Conservation (phyloP, 35 echinoderm and acorn worm species). For the Holothuria glaberrima region DNA sequence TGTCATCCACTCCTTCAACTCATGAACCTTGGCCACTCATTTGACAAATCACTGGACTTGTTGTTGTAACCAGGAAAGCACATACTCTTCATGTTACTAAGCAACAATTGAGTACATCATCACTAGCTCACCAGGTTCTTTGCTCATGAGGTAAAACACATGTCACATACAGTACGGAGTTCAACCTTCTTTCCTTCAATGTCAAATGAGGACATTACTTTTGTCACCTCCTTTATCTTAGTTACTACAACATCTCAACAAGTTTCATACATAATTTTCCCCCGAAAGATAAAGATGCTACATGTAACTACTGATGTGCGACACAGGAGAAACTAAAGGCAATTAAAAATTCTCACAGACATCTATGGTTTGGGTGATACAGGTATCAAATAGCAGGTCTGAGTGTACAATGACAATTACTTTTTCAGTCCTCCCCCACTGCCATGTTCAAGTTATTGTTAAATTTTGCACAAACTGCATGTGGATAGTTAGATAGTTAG, state of each 20-base stretch:
- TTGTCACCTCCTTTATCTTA: conserved; percentile 22
- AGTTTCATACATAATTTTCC: conserved; percentile 28
- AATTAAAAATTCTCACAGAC: too few relatives aligned
- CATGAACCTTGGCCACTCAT: neutral
- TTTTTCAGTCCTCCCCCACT: too few relatives aligned
- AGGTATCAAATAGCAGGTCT: too few relatives aligned
- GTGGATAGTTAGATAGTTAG: too few relatives aligned
- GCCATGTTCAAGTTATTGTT: too few relatives aligned
- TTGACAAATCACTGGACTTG: conserved; percentile 8
- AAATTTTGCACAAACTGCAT: too few relatives aligned
- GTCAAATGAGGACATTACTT: conserved; percentile 7
- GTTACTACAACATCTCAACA: conserved; percentile 23
- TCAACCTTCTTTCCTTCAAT: conserved; percentile 14
- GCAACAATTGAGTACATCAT: conserved; percentile 17
- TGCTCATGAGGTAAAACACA: conserved; percentile 8
- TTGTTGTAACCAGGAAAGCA: neutral
- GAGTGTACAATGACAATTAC: too few relatives aligned
- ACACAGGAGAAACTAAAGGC: too few relatives aligned
- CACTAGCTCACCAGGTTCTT: neutral
- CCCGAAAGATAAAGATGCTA: too few relatives aligned
- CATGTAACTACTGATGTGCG: too few relatives aligned
- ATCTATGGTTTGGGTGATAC: too few relatives aligned
- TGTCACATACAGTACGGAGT: neutral
- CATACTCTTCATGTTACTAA: conserved; percentile 16
- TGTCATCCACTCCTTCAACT: neutral